Base-by-base conservation (phyloP, 2,797 vertebrate genomes). In the Chrysocyon brachyurus region DNA sequence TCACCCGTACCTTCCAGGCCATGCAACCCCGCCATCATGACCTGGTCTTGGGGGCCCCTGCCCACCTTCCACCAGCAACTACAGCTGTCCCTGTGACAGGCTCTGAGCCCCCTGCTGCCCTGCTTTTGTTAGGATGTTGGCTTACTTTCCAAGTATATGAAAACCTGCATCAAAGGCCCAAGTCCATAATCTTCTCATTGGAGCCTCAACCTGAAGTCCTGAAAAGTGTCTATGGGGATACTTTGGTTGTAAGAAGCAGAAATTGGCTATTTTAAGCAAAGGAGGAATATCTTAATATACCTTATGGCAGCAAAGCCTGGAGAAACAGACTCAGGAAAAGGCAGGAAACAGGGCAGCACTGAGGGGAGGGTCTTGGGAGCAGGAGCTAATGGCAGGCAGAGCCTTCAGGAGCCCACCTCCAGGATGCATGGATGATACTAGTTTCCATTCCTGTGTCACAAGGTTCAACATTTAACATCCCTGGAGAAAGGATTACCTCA, bases 191-290 rank as follows among this genome's bases (percentile, higher is more conserved):
- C 64, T 75, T 84, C 36, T 61, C 52, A 82, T 63, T 49, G 66
- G 72, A 93, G 57, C n/a, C 66, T 87, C 56, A 78, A 31, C 36
- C 26, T 5, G 15, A 24, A 14, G 54, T 72, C 96, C 75, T 81
- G 83, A 22, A 28, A n/a, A 64, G 4, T 49, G 56, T 87, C 92
- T 59, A 2, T 63, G 26, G 31, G 79, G 26, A 82, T 63, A 68
- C 22, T 78, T 88, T 72, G 46, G 81, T 64, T 81, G 59, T 77
- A 90, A 95, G 77, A 72, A 90, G 68, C 24, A 90, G 64, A 92
- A 82, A 57, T 4, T 12, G 59, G 19, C 54, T 90, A 33, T 82
- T 90, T 83, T 64, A 87, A 87, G 40, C 31, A 84, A 36, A 93
- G 77, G 83, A 90, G 64, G 26, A 92, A 66, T 90, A 81, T 87